Conservation (phyloP, 2,113 vertebrate genomes). For the Ramphastos sulfuratus region DNA sequence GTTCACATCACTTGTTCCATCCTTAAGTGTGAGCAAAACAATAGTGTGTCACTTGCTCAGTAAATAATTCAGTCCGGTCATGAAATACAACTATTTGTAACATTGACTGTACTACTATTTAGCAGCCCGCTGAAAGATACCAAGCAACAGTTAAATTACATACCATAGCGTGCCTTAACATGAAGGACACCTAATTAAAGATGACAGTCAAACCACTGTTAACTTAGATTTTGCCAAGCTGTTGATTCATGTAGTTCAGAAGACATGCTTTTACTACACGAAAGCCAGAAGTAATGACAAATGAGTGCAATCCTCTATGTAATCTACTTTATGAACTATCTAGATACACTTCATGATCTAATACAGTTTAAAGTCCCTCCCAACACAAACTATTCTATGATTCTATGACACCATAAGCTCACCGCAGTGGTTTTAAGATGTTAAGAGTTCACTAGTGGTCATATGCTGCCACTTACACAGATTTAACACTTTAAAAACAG, state of each 20-base stretch:
- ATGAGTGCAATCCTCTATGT: not conserved
- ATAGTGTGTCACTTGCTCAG: not conserved
- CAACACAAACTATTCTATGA: no score
- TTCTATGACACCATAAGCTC: not conserved
- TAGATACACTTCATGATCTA: no score
- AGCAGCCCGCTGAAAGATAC: not conserved
- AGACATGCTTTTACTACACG: not conserved
- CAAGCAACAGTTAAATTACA: not conserved
- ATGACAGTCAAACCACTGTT: not conserved
- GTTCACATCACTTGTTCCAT: not conserved
- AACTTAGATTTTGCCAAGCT: not conserved
- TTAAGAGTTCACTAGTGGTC: not conserved
- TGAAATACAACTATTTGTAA: not conserved
- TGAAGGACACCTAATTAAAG: not conserved
- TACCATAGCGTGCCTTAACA: rapidly evolving
- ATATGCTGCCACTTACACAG: rapidly evolving
- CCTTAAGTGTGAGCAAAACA: not conserved
- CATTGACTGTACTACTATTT: not conserved
- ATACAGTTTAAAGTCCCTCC: no score
- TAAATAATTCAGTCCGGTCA: not conserved
- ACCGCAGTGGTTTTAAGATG: not conserved
- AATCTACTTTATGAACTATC: not conserved
- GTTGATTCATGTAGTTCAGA: not conserved
- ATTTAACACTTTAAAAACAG: not conserved
- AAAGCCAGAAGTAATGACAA: not conserved